These are phyloP conservation scores for Hyperopisus bebe DNA, from an alignment of 2,113 vertebrate species.

Conservation along the genomic window DNA sequence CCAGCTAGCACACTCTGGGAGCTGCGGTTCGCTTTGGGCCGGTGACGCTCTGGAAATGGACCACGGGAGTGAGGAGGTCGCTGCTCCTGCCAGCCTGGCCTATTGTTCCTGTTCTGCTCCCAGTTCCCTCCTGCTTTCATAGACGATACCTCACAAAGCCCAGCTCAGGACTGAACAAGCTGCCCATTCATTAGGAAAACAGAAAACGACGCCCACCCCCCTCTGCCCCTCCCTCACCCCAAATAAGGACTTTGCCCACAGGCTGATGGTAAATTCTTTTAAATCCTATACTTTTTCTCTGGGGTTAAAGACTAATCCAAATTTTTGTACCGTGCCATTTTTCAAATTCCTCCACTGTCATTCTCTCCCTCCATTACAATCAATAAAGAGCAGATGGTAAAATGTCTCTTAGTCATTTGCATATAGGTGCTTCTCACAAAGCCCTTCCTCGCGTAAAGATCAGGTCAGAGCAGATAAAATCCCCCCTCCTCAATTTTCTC, in stretches of 20 bases:
- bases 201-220: slow-evolving; percentile 45
- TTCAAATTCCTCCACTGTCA: background rate
- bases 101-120: background rate
- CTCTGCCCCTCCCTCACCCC: slow-evolving; percentile 28
- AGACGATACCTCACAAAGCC: slow-evolving; percentile 1
- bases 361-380: background rate
- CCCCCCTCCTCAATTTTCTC: background rate
- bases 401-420: background rate
- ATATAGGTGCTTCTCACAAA: background rate
- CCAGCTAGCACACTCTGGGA: background rate
- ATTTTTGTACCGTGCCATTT: background rate
- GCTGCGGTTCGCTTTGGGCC: background rate
- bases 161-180: slow-evolving; percentile 14
- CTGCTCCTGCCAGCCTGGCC: background rate
- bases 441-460: background rate
- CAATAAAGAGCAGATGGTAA: background rate
- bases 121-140: background rate
- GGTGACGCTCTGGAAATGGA: background rate
- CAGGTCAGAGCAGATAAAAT: background rate
- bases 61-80: background rate
- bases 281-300: background rate
- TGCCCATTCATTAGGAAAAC: slow-evolving; percentile 54
- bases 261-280: slow-evolving; percentile 19
- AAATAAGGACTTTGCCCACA: slow-evolving; percentile 39
- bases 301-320: background rate